Conservation (phyloP, 2,113 vertebrate genomes). For the Zosterops pallidus region DNA sequence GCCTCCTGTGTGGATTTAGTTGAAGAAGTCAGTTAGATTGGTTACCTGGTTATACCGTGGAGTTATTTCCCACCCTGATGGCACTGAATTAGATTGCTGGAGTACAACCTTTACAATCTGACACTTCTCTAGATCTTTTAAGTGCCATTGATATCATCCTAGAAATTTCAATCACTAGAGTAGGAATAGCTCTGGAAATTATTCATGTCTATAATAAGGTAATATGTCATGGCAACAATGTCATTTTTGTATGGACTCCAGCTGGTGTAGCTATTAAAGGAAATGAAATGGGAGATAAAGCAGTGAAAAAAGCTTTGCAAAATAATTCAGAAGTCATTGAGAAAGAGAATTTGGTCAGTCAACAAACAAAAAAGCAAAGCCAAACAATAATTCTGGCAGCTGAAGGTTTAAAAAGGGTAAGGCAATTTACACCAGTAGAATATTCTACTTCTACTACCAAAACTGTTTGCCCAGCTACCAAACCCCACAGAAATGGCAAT, state of each 20-base stretch:
- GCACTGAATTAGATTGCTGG: conserved; percentile 70
- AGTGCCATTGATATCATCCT: conserved; percentile 70
- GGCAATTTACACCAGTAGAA: not conserved
- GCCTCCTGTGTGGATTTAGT: not conserved
- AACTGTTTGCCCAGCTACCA: not conserved
- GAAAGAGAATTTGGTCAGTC: not conserved
- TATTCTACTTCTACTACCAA: not conserved
- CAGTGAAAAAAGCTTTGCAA: conserved; percentile 69
- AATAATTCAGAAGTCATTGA: conserved; percentile 72
- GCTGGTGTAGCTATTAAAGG: conserved; percentile 69
- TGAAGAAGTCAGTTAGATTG: conserved; percentile 58
- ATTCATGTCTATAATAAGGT: conserved; percentile 76
- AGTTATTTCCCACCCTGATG: conserved; percentile 71
- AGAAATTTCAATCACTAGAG: conserved; percentile 74
- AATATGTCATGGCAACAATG: conserved; percentile 75
- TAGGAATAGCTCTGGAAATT: conserved; percentile 73
- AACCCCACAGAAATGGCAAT: not conserved
- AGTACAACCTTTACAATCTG: conserved; percentile 75
- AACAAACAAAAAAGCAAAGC: too few species aligned
- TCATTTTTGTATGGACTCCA: conserved; percentile 70
- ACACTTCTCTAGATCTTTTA: conserved; percentile 75
- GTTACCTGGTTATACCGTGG: conserved; percentile 50
- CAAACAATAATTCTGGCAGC: not conserved
- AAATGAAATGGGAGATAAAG: conserved; percentile 76
- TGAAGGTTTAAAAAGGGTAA: conserved; percentile 57